Evolutionary conservation across 1,140 invertebrate genomes (phyloP), one percentile per base, ranked within the genome.

Genomic region (Drosophila azteca): DNA sequence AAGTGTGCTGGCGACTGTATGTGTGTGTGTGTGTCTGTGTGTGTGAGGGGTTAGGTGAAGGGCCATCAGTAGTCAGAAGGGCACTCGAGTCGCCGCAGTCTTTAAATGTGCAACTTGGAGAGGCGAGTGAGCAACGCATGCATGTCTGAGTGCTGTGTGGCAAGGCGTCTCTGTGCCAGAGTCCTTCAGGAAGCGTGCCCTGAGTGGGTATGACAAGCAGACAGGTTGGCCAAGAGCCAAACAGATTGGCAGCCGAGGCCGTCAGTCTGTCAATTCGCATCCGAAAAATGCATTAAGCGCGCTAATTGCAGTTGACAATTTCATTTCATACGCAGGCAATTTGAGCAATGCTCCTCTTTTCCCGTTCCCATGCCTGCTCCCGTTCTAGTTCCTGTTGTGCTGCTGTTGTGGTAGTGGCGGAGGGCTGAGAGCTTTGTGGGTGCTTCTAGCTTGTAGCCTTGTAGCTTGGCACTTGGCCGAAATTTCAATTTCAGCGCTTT

Each of bases 401-500:
- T 60, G 13, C 41, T 60, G 29, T 41, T 20, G 29, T 41, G 26
- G 45, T 29, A 59, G 24, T 26, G 39, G 11, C 3, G 4, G 11
- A 13, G 11, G 35, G 35, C 11, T 11, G 11, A 9, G 6, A 45
- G 45, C 5, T 6, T 7, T 29, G 49, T 29, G n/a, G 43, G 44
- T 43, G 17, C 29, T 17, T 31, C 8, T 31, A 31, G 35, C 55
- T 58, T 31, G 6, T 31, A 31, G 35, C 55, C 53, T 54, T 61
- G 52, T 49, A 48, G 24, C 48, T 5, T 26, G 5, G 24, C 24
- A 26, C 41, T 48, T 17, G 50, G 44, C 57, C 57, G 53, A 66
- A 74, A 82, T 87, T 79, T 82, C 82, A 87, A 87, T 87, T 87
- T 88, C 67, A 83, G 75, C 64, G 57, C 35, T 72, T 79, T 88